Evolutionary conservation across 2,797 vertebrate genomes (phyloP), one percentile per base, ranked within the genome.

Genomic region (Chelidonichthys spinosus): DNA sequence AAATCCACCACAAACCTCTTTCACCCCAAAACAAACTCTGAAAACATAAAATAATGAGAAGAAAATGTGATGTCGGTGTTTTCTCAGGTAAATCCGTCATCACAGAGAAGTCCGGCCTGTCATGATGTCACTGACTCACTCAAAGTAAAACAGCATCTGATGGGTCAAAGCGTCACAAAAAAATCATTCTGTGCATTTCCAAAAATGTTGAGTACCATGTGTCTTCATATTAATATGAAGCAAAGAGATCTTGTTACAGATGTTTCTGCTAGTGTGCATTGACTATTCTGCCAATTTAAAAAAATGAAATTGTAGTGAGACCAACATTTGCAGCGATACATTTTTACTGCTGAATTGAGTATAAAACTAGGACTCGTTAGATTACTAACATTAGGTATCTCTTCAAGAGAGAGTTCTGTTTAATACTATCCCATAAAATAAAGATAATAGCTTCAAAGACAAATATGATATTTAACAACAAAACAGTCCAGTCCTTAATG

Each of bases 71-170:
- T 11, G 0, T 54, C 36, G 4, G 36, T 67, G 43, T 74, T 81
- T 72, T 72, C 61, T 73, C 49, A 55, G 58, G 49, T 11, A 40
- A 52, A 64, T 53, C 50, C 49, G 53, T 64, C 56, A 75, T 63
- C 58, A n/a, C 37, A 61, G 60, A 50, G 33, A 17, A 14, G 14
- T 15, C 49, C 11, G 46, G 46, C 46, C 14, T 72, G 58, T n/a
- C 11, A 25, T 50, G 6, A 62, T 58, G 40, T 18, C 36, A 37
- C 42, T 39, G 17, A 56, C 25, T 25, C 25, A 25, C 25, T 25
- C 25, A 25, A 25, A 25, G 55, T 59, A 11, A 61, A 39, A 58
- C 39, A 39, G 32, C 53, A 74, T 44, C 36, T 44, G 32, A 44
- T 18, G 52, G 35, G 11, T 32, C 42, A 60, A 47, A 11, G 5